Evolutionary conservation across 2,797 vertebrate species (phyloP).

Genomic region (Diplodus sargus): DNA sequence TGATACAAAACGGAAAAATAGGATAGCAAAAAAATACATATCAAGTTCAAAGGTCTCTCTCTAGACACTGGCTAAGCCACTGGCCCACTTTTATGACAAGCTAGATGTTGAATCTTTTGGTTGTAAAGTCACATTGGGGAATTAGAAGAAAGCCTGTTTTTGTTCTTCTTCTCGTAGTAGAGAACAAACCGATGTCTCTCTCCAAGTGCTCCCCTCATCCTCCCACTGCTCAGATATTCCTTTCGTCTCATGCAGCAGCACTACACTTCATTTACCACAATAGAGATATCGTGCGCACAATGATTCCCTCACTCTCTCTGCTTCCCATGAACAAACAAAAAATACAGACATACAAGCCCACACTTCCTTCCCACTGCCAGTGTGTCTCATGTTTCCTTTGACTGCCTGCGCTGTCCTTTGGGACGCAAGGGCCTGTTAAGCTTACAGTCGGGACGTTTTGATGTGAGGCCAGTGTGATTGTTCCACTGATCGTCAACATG

Average conservation of each 20-base stretch:
- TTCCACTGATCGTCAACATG: not conserved
- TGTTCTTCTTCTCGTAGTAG: constrained; percentile 32
- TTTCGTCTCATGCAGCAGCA: constrained; percentile 42
- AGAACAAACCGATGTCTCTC: constrained; percentile 56
- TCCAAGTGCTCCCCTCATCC: constrained; percentile 11
- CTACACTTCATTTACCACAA: constrained; percentile 56
- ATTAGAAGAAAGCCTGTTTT: constrained; percentile 51
- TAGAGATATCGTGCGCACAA: constrained; percentile 26
- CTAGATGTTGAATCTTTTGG: constrained; percentile 35
- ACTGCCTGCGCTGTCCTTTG: constrained; percentile 37
- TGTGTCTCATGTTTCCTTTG: constrained; percentile 57
- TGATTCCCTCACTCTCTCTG: constrained; percentile 18
- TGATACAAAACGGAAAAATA: constrained; percentile 13
- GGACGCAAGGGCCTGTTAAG: constrained; percentile 33
- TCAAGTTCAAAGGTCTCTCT: constrained; percentile 56
- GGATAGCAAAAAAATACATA: not conserved
- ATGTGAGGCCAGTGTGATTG: constrained; percentile 12
- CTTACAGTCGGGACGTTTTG: constrained; percentile 16
- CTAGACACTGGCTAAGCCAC: constrained; percentile 38
- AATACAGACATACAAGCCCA: constrained; percentile 29
- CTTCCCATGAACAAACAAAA: constrained; percentile 43
- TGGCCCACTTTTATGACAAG: constrained; percentile 58
- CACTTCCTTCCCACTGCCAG: constrained; percentile 30
- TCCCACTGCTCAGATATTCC: constrained; percentile 46
- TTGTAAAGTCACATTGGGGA: constrained; percentile 62